Percentiles rank a stretch among this genome's conserved stretches.
Evolutionary conservation across 2,888 invertebrate genomes (phyloP).

Genomic region (Andrena praecox): DNA sequence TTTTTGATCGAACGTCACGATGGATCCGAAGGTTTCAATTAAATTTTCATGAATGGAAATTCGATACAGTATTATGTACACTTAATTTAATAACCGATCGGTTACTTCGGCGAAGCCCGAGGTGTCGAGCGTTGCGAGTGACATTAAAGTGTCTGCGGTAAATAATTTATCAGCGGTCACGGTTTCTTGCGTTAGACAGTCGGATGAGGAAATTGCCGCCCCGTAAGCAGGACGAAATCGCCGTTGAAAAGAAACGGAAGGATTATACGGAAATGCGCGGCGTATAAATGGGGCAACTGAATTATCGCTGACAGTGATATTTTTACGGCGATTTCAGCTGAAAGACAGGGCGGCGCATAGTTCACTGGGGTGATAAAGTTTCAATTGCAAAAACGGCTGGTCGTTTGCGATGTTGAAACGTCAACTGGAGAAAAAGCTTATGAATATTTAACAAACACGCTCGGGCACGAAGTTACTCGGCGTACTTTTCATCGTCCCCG

Average conservation of each 20-base stretch:
- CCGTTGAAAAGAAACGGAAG: background rate
- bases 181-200: background rate
- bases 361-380: slow-evolving; percentile 47
- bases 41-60: background rate
- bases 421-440: slow-evolving; percentile 64
- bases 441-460: slow-evolving; percentile 79
- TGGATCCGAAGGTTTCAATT: too few species aligned
- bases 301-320: slow-evolving; percentile 39
- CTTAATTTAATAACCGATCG: slow-evolving; percentile 1
- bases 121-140: background rate
- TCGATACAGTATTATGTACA: background rate
- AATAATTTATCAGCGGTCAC: background rate
- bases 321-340: slow-evolving; percentile 31
- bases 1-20: too few species aligned
- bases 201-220: background rate
- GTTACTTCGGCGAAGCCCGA: background rate
- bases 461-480: slow-evolving; percentile 46
- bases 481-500: slow-evolving; percentile 61
- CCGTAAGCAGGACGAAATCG: background rate
- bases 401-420: slow-evolving; percentile 53
- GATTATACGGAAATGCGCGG: background rate
- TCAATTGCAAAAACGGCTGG: slow-evolving; percentile 62
- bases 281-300: slow-evolving; percentile 34
- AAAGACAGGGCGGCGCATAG: slow-evolving; percentile 16
- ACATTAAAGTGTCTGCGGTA: background rate